phyloP scores from a whole-genome alignment of 2,888 invertebrate species.

The Sepiola atlantica region DNA sequence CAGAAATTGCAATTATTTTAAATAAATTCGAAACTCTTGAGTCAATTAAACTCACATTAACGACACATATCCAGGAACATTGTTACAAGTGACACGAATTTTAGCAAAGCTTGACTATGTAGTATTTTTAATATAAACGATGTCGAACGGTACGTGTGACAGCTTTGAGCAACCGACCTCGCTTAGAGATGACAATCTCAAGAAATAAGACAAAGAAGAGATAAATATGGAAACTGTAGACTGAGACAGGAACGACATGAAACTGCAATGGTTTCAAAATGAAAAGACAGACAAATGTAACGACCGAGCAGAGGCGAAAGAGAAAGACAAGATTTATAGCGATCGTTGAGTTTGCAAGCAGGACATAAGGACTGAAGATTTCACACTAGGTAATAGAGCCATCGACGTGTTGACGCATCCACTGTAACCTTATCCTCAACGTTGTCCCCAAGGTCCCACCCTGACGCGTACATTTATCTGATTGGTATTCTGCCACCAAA shows the following conservation, averaged over 20 bases:
- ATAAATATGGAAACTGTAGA: no score
- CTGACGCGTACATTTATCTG: conserved; percentile 32
- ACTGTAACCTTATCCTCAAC: not conserved
- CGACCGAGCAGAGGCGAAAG: not conserved
- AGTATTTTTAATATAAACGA: no score
- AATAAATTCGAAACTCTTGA: no score
- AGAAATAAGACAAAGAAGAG: no score
- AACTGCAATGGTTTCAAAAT: not conserved
- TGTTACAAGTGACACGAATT: no score
- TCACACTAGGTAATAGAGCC: conserved; percentile 32
- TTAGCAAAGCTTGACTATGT: no score
- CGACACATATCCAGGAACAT: no score
- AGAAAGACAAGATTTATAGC: not conserved
- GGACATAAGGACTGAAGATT: conserved; percentile 7
- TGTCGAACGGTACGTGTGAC: no score
- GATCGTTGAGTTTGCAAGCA: not conserved
- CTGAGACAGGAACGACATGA: not conserved
- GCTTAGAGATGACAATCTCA: no score
- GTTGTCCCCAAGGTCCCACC: conserved; percentile 32
- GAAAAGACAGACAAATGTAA: not conserved
- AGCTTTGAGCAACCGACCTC: no score
- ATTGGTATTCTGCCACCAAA: conserved; percentile 32
- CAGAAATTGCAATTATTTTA: no score
- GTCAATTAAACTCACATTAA: no score
- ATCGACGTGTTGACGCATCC: conserved; percentile 13